phyloP scores from a whole-genome alignment of 1,140 invertebrate genomes.

The Calephelis virginiensis region DNA sequence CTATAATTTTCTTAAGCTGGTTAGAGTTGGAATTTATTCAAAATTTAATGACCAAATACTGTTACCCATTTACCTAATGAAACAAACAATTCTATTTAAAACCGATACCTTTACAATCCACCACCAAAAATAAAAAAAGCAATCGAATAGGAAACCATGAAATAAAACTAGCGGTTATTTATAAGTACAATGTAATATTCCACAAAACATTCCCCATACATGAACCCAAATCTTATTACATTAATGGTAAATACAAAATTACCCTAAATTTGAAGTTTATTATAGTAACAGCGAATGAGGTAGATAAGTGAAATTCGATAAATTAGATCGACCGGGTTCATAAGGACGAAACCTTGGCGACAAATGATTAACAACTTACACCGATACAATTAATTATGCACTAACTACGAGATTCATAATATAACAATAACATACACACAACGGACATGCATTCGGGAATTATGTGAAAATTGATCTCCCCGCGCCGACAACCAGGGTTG shows the following conservation, averaged over 20 bases:
- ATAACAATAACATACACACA: slow-evolving; percentile 35
- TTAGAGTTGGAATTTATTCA: too few species aligned
- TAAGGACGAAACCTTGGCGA: slow-evolving; percentile 12
- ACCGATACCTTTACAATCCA: slow-evolving; percentile 5
- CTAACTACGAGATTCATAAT: slow-evolving; percentile 51
- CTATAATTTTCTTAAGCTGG: too few species aligned
- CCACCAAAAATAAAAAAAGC: slow-evolving; percentile 19
- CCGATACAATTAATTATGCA: slow-evolving; percentile 27
- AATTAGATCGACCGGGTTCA: slow-evolving; percentile 42
- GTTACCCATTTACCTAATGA: too few species aligned
- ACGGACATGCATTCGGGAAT: slow-evolving; percentile 15
- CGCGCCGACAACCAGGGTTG: neutral
- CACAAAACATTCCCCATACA: slow-evolving; percentile 76
- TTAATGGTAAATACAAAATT: slow-evolving; percentile 74
- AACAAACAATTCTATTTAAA: too few species aligned
- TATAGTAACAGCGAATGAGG: slow-evolving; percentile 65
- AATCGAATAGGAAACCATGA: slow-evolving; percentile 19
- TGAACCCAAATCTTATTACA: slow-evolving; percentile 68
- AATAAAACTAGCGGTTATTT: slow-evolving; percentile 70
- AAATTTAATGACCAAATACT: too few species aligned
- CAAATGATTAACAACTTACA: slow-evolving; percentile 18
- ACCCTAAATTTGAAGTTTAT: slow-evolving; percentile 60
- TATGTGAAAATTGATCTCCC: neutral
- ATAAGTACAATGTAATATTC: slow-evolving; percentile 78
- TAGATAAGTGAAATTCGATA: slow-evolving; percentile 51